phyloP scores from a whole-genome alignment of 2,888 invertebrate genomes.

The Trachelus stipa region DNA sequence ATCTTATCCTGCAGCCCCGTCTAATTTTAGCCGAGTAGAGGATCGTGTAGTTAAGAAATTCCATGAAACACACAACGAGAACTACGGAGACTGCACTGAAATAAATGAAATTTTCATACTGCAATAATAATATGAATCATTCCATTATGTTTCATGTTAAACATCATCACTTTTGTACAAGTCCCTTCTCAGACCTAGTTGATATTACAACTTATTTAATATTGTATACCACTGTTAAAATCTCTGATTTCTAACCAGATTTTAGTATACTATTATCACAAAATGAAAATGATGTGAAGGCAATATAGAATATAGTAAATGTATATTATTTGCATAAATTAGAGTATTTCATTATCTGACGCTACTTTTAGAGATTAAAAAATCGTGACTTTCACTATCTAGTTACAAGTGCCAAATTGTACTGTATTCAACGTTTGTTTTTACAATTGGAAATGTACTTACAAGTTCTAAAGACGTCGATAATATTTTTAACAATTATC shows the following conservation, averaged over 20 bases:
- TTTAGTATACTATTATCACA: not conserved
- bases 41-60: no score
- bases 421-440: not conserved
- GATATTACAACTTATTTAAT: conserved; percentile 5
- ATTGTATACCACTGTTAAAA: not conserved
- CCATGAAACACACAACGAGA: no score
- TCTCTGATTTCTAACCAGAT: not conserved
- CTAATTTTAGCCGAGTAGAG: no score
- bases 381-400: not conserved
- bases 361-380: not conserved
- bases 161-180: not conserved
- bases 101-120: not conserved
- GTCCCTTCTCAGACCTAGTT: not conserved
- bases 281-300: not conserved
- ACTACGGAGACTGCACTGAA: not conserved
- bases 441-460: not conserved
- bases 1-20: no score
- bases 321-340: not conserved
- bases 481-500: not conserved
- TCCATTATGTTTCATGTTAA: not conserved
- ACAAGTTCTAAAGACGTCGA: not conserved
- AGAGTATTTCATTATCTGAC: not conserved
- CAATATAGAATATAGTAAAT: not conserved
- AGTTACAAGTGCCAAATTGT: not conserved
- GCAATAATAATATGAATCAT: not conserved